Conservation (phyloP, 2,888 invertebrate genomes). For the Drosophila ustulata region DNA sequence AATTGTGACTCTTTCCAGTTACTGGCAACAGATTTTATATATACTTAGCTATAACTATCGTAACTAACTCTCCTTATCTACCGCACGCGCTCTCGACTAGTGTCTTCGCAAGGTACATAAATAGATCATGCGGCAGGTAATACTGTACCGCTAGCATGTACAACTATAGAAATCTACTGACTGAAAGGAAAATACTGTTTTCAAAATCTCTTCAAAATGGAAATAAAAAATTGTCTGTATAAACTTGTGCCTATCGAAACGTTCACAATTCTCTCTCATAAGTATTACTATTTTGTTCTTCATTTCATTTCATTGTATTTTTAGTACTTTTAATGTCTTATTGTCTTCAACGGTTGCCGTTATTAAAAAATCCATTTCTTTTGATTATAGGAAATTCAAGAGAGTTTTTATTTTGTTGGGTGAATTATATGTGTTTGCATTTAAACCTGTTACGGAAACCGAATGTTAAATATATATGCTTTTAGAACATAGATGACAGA, state of each 20-base stretch:
- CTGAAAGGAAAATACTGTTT: conserved; percentile 25
- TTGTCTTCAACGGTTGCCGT: conserved; percentile 75
- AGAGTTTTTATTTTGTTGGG: not conserved
- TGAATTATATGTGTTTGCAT: conserved; percentile 12
- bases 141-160: conserved; percentile 4
- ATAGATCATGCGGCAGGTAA: conserved; percentile 27
- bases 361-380: conserved; percentile 50
- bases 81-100: conserved; percentile 37
- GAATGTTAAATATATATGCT: conserved; percentile 48
- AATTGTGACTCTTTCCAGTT: conserved; percentile 12
- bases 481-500: conserved; percentile 24
- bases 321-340: conserved; percentile 62
- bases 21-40: conserved; percentile 49
- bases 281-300: conserved; percentile 25
- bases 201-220: conserved; percentile 11
- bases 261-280: conserved; percentile 52
- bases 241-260: conserved; percentile 47
- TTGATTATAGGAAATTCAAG: conserved; percentile 41
- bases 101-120: conserved; percentile 56
- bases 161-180: conserved; percentile 26
- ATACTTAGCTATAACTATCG: conserved; percentile 47
- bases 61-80: conserved; percentile 24
- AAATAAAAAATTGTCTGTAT: conserved; percentile 45
- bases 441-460: conserved; percentile 65
- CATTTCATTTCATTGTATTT: conserved; percentile 17